These are phyloP conservation scores for Paracyprichromis sp. DNA, from an alignment of 2,113 vertebrate genomes.

Conservation along the genomic window DNA sequence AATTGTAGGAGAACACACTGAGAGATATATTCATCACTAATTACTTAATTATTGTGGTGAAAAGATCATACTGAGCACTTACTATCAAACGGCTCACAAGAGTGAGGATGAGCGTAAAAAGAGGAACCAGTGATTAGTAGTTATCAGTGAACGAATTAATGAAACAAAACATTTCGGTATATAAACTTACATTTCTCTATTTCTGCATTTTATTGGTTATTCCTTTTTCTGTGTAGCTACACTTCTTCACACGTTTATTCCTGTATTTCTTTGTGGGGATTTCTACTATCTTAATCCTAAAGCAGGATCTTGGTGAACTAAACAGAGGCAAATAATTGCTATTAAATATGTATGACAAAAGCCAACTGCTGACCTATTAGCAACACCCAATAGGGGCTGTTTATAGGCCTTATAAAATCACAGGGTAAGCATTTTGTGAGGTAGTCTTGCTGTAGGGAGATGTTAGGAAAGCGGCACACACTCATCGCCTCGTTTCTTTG, in stretches of 20 bases:
- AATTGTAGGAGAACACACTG: background rate
- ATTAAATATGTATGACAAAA: background rate
- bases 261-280: background rate
- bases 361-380: background rate
- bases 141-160: background rate
- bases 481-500: background rate
- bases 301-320: background rate
- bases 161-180: background rate
- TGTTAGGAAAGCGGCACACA: background rate
- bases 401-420: background rate
- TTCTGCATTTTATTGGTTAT: background rate
- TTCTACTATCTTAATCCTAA: background rate
- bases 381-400: background rate
- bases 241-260: background rate
- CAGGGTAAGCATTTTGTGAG: background rate
- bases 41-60: background rate
- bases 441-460: background rate
- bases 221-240: background rate
- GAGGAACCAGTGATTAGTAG: background rate
- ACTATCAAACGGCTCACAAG: background rate
- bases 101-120: background rate
- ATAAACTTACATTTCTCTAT: background rate
- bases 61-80: background rate
- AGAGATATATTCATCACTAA: background rate
- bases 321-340: background rate